Evolutionary conservation across 2,797 vertebrate genomes (phyloP).

Genomic region (Syngnathus rostellatus): DNA sequence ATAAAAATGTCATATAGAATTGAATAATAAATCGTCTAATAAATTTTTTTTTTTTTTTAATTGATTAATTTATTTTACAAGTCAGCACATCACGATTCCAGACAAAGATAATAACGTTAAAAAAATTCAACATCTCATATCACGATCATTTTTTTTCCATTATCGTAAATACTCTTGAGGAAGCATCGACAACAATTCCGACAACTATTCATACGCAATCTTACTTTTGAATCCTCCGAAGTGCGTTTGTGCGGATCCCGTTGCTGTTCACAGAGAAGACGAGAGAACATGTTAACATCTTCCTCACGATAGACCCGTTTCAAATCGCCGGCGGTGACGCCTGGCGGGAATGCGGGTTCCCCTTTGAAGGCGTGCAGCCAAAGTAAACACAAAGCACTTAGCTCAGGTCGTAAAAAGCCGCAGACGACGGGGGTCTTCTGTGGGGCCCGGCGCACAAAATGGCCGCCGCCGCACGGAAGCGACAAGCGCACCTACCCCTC

Average conservation of each 20-base stretch:
- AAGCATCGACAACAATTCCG: not conserved
- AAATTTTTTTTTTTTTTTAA: too few species aligned
- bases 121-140: too few species aligned
- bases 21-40: too few species aligned
- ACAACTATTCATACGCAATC: not conserved
- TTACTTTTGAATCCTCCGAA: slow-evolving; percentile 74
- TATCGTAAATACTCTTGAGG: too few species aligned
- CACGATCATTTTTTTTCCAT: too few species aligned
- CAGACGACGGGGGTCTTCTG: not conserved
- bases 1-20: too few species aligned
- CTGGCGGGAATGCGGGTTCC: not conserved
- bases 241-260: slow-evolving; percentile 72
- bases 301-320: not conserved
- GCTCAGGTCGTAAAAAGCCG: slow-evolving; percentile 38
- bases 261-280: slow-evolving; percentile 55
- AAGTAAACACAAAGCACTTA: slow-evolving; percentile 51
- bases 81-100: too few species aligned
- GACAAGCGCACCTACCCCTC: slow-evolving; percentile 76
- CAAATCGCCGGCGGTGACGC: not conserved
- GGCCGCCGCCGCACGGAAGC: not conserved
- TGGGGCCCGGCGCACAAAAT: not conserved
- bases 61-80: too few species aligned
- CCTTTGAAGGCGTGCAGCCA: slow-evolving; percentile 16
- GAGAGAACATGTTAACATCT: not conserved
- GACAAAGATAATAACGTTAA: too few species aligned